These are phyloP conservation scores for Xenopus laevis DNA, from an alignment of 2,113 vertebrate genomes.

Conservation along the genomic window DNA sequence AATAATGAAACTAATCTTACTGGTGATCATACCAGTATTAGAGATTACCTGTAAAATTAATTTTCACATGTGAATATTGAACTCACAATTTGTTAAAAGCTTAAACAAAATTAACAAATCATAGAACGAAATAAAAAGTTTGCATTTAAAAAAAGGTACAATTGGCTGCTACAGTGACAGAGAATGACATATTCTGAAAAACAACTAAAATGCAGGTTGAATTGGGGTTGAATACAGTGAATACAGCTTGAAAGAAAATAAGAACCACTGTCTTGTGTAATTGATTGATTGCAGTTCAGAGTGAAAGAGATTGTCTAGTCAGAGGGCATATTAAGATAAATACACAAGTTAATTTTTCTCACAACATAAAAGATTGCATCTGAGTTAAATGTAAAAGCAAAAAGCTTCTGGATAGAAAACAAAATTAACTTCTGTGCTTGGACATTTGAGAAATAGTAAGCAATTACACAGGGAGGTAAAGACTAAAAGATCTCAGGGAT, in stretches of 20 bases:
- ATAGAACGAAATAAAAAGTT: too few relatives aligned
- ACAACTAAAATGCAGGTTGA: too few relatives aligned
- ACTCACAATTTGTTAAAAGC: too few relatives aligned
- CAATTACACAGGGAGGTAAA: neutral
- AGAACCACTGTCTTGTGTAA: neutral
- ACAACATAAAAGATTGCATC: conserved; percentile 32
- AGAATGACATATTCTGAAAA: too few relatives aligned
- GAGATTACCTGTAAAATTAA: too few relatives aligned
- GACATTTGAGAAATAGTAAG: neutral
- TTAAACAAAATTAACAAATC: too few relatives aligned
- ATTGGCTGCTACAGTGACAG: too few relatives aligned
- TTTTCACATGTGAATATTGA: too few relatives aligned
- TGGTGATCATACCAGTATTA: too few relatives aligned
- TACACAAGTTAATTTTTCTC: conserved; percentile 40
- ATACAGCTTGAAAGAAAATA: neutral
- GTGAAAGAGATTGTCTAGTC: conserved; percentile 28
- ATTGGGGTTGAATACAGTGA: too few relatives aligned
- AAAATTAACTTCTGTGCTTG: neutral
- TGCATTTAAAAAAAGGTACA: too few relatives aligned
- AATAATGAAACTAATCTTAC: too few relatives aligned
- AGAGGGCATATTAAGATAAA: conserved; percentile 42
- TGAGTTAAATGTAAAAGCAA: neutral
- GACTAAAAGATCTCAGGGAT: neutral
- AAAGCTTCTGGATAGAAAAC: conserved; percentile 8
- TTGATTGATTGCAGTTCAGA: conserved; percentile 36